phyloP scores from a whole-genome alignment of 30 jellyfish, hydroid and myxozoan genomes.

The Turritopsis rubra region DNA sequence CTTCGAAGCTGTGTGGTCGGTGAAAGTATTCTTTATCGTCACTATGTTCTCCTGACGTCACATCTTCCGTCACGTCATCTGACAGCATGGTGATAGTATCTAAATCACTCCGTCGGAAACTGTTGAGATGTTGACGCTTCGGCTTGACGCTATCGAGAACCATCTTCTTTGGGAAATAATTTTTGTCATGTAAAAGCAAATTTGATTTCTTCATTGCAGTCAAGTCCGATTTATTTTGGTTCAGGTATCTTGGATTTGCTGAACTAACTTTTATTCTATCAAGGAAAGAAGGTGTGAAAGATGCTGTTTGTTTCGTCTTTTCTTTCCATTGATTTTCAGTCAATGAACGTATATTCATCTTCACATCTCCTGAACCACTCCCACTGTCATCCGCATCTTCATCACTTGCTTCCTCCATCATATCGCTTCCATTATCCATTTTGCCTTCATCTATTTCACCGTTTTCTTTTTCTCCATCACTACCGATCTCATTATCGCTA shows the following conservation, averaged over 20 bases:
- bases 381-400: constrained; percentile 9
- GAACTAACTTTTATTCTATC: not conserved
- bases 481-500: not conserved
- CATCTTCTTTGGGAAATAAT: constrained; percentile 33
- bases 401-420: not conserved
- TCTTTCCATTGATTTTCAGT: not conserved
- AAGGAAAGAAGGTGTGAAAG: not conserved
- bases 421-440: not conserved
- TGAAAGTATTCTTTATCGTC: not conserved
- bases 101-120: not conserved
- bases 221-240: not conserved
- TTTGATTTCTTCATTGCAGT: constrained; percentile 19
- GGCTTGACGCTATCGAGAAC: constrained; percentile 40
- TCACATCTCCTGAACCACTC: constrained; percentile 17
- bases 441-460: not conserved
- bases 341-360: constrained; percentile 3
- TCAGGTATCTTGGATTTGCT: not conserved
- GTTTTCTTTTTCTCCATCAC: not conserved
- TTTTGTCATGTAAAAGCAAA: constrained; percentile 26
- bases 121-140: not conserved
- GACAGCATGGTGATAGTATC: not conserved
- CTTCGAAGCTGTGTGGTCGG: constrained; percentile 3
- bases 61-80: constrained; percentile 2
- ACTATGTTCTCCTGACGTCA: not conserved
- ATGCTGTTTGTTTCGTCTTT: not conserved